These are phyloP conservation scores for Torymus tubicola DNA, from an alignment of 2,888 invertebrate species.

Conservation along the genomic window DNA sequence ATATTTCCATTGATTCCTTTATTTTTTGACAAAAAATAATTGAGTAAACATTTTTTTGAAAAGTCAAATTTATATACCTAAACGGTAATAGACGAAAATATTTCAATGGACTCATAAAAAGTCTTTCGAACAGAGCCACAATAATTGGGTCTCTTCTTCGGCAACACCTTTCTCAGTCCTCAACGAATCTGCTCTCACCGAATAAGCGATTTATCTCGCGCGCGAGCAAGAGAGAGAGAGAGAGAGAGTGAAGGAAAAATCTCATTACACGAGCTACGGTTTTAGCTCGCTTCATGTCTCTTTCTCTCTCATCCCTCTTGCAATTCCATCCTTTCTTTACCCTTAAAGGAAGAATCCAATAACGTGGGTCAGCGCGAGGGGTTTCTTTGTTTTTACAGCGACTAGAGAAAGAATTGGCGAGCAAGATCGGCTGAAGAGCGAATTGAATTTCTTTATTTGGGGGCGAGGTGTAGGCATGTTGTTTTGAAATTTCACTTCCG, in stretches of 20 bases:
- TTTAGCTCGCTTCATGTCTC: constrained; percentile 1
- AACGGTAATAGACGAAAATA: no score
- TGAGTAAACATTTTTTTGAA: no score
- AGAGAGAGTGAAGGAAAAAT: constrained; percentile 41
- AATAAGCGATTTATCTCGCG: constrained; percentile 23
- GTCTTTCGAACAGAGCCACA: no score
- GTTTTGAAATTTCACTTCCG: not conserved
- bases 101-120: no score
- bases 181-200: not conserved
- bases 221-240: no score
- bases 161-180: no score
- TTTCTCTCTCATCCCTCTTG: not conserved
- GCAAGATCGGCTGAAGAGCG: constrained; percentile 6
- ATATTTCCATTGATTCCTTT: no score
- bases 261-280: constrained; percentile 25
- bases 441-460: constrained; percentile 30
- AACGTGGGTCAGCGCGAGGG: constrained; percentile 38
- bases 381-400: constrained; percentile 36
- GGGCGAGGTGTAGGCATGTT: not conserved
- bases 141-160: no score
- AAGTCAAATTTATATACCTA: no score
- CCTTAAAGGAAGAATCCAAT: constrained; percentile 46
- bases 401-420: constrained; percentile 1
- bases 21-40: no score
- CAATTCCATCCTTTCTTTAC: not conserved